Conservation (phyloP, 1,140 invertebrate species). For the Linepithema humile region DNA sequence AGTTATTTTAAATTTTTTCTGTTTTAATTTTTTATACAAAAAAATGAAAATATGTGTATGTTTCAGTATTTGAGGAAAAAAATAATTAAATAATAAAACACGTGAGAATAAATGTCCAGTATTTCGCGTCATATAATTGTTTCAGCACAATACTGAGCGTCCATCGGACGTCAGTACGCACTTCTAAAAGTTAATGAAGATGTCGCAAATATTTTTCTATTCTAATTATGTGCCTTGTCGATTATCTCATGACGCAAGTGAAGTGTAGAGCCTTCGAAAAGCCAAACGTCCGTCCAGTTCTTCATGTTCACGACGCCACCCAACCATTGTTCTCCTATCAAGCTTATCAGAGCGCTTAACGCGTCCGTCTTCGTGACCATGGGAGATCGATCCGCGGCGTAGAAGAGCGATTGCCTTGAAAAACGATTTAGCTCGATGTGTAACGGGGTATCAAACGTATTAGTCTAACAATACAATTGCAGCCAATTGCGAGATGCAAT, state of each 20-base stretch:
- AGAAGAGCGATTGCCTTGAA: slow-evolving; percentile 73
- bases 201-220: not conserved
- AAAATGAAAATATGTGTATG: not conserved
- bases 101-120: not conserved
- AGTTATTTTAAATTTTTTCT: too few species aligned
- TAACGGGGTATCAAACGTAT: not conserved
- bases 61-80: not conserved
- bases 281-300: slow-evolving; percentile 80
- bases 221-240: slow-evolving; percentile 72
- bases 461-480: not conserved
- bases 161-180: not conserved
- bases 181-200: slow-evolving; percentile 19
- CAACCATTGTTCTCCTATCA: slow-evolving; percentile 82
- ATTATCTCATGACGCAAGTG: slow-evolving; percentile 76
- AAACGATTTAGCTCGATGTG: slow-evolving; percentile 23
- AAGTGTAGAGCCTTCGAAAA: slow-evolving; percentile 78
- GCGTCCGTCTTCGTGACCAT: slow-evolving; percentile 63
- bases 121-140: too few species aligned
- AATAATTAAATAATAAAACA: not conserved
- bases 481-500: not conserved
- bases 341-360: slow-evolving; percentile 67
- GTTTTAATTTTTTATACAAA: not conserved
- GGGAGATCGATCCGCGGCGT: slow-evolving; percentile 70
- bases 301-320: slow-evolving; percentile 82
- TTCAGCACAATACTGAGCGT: too few species aligned